phyloP scores from a whole-genome alignment of 2,888 invertebrate genomes.

The Dolomedes plantarius region DNA sequence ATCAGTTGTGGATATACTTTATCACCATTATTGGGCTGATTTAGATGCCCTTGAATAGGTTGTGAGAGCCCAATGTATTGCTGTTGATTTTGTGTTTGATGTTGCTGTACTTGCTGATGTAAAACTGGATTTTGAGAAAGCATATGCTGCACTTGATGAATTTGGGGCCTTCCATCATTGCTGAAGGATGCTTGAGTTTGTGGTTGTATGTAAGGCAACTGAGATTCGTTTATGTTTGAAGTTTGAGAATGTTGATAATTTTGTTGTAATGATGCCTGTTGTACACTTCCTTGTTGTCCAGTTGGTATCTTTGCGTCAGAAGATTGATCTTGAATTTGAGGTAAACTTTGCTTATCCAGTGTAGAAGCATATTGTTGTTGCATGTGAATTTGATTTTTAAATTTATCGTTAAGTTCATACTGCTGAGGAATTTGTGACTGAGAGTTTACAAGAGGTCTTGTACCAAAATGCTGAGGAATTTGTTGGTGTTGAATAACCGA shows the following conservation, averaged over 20 bases:
- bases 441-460: neutral
- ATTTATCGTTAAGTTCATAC: too few species aligned
- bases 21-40: neutral
- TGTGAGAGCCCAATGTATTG: neutral
- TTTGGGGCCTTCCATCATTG: neutral
- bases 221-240: neutral
- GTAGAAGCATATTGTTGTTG: neutral
- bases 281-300: too few species aligned
- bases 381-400: neutral
- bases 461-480: neutral
- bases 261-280: neutral
- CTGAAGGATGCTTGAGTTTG: too few species aligned
- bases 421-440: neutral
- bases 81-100: constrained; percentile 25
- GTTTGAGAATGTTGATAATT: neutral
- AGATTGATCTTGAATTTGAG: neutral
- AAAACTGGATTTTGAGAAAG: neutral
- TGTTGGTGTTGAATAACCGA: neutral
- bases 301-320: neutral
- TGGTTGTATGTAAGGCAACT: too few species aligned
- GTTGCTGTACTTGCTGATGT: neutral
- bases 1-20: neutral
- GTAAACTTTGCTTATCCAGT: neutral
- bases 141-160: neutral
- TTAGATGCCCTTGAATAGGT: neutral